Conservation (phyloP, 2,113 vertebrate genomes). For the Chionomys nivalis region DNA sequence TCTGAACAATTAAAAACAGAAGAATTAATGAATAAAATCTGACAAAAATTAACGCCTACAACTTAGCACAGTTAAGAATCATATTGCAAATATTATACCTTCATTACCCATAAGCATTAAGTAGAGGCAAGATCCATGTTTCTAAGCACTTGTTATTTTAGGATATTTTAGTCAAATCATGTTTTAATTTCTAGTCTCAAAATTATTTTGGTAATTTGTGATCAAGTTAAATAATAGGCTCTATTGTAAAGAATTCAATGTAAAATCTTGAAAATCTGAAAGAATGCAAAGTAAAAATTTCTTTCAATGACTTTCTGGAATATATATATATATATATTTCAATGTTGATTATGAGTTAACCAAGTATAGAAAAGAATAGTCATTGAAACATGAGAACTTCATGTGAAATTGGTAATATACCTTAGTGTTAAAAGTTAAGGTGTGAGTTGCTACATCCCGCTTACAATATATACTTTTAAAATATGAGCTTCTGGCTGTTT, state of each 20-base stretch:
- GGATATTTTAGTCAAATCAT: background rate
- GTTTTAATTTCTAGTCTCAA: conserved; percentile 9
- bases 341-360: background rate
- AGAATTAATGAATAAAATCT: conserved; percentile 29
- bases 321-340: background rate
- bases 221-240: background rate
- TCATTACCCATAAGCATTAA: background rate
- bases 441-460: no score
- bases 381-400: background rate
- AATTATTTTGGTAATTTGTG: conserved; percentile 18
- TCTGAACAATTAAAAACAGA: background rate
- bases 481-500: conserved; percentile 46
- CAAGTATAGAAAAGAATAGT: background rate
- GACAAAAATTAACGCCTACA: conserved; percentile 8
- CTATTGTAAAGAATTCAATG: background rate
- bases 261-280: background rate
- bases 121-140: background rate
- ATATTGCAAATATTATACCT: background rate
- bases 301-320: background rate
- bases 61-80: background rate
- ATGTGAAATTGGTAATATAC: background rate
- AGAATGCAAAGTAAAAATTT: conserved; percentile 20
- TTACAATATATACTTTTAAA: background rate
- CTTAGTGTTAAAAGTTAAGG: background rate
- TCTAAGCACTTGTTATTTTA: background rate